Percentiles rank a stretch among this genome's conserved stretches.
phyloP scores from a whole-genome alignment of 2,113 vertebrate genomes.

The Oncorhynchus keta region DNA sequence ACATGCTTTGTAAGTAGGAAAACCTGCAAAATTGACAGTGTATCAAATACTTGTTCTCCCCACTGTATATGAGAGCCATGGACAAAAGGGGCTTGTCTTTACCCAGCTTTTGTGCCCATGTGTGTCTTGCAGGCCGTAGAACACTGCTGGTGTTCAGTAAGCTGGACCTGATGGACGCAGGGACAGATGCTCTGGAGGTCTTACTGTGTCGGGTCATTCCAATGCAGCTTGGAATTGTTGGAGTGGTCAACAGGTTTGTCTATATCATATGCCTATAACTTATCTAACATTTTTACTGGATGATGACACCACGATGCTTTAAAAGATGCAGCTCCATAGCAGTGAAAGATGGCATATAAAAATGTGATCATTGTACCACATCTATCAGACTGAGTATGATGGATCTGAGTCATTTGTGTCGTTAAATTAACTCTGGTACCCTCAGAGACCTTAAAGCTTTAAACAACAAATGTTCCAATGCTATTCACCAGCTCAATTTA shows the following conservation, averaged over 20 bases:
- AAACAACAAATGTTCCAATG: neutral
- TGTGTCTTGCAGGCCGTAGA: constrained; percentile 66
- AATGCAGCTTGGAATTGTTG: constrained; percentile 79
- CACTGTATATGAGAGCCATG: neutral
- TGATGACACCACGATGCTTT: too few species aligned
- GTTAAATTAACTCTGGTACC: neutral
- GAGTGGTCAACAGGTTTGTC: constrained; percentile 80
- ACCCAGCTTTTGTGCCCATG: neutral
- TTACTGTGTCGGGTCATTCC: constrained; percentile 80
- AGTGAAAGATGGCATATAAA: too few species aligned
- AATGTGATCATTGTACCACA: neutral
- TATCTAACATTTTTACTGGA: too few species aligned
- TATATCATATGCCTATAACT: neutral
- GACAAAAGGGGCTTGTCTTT: neutral
- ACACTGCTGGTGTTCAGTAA: constrained; percentile 81
- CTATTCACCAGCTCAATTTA: neutral
- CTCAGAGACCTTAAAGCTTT: too few species aligned
- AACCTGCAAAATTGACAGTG: too few species aligned
- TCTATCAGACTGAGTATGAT: neutral
- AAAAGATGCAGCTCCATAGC: too few species aligned
- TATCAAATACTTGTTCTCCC: too few species aligned
- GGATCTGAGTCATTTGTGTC: neutral
- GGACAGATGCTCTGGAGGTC: constrained; percentile 80
- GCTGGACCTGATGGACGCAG: constrained; percentile 82
- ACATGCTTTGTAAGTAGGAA: too few species aligned